phyloP scores from a whole-genome alignment of 2,113 vertebrate genomes.

The Choloepus hoffmanni region DNA sequence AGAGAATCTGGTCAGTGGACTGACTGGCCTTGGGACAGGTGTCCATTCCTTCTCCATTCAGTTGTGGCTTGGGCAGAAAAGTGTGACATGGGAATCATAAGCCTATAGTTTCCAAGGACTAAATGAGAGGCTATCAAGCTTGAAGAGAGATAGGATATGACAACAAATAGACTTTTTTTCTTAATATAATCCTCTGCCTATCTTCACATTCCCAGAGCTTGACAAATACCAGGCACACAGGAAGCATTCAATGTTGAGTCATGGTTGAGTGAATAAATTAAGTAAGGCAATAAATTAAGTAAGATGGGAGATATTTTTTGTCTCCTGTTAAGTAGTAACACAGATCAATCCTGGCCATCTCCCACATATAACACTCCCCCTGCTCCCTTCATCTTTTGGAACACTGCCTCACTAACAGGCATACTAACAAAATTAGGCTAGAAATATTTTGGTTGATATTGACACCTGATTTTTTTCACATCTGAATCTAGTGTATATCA shows the following conservation, averaged over 20 bases:
- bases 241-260: neutral
- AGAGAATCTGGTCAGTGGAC: neutral
- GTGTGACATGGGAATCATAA: neutral
- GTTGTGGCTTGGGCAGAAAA: neutral
- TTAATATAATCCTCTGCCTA: slow-evolving; percentile 18
- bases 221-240: neutral
- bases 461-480: neutral
- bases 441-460: neutral
- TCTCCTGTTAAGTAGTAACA: neutral
- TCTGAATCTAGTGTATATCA: neutral
- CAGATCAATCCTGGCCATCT: neutral
- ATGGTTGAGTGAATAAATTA: slow-evolving; percentile 36
- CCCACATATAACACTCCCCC: neutral
- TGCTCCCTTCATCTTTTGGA: neutral
- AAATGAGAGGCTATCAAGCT: neutral
- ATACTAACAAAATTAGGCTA: neutral
- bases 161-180: slow-evolving; percentile 41
- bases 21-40: neutral
- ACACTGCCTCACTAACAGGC: neutral
- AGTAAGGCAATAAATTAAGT: slow-evolving; percentile 58
- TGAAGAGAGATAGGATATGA: neutral
- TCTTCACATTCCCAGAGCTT: slow-evolving; percentile 1
- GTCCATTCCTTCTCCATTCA: neutral
- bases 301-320: slow-evolving; percentile 5
- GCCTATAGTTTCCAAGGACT: neutral